These are phyloP conservation scores for Drymodes brunneopygia DNA, from an alignment of 2,113 vertebrate genomes.

Conservation along the genomic window DNA sequence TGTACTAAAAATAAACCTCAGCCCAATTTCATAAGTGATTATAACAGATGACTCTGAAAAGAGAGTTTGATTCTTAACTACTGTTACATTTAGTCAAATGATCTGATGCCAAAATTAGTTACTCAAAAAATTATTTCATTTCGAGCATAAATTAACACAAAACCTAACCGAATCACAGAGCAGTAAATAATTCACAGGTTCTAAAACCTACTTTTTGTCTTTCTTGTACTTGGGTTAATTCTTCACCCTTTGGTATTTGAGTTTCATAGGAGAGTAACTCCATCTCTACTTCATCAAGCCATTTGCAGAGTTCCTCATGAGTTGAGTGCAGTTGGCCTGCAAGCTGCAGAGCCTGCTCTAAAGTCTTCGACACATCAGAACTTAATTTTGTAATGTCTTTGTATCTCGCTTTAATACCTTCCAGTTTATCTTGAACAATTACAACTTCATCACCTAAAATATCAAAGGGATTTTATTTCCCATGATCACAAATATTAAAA, in stretches of 20 bases:
- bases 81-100: background rate
- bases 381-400: conserved; percentile 88
- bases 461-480: conserved; percentile 44
- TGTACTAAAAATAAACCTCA: conserved; percentile 23
- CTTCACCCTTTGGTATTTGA: conserved; percentile 76
- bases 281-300: conserved; percentile 84
- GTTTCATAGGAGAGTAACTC: conserved; percentile 78
- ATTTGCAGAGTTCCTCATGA: conserved; percentile 79
- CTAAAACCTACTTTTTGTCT: conserved; percentile 83
- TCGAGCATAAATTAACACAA: background rate
- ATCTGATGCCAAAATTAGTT: background rate
- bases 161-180: background rate
- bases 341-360: conserved; percentile 85
- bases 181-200: background rate
- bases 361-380: conserved; percentile 78
- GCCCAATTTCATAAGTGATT: background rate
- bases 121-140: background rate
- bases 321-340: conserved; percentile 78
- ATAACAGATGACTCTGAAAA: background rate
- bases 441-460: conserved; percentile 93
- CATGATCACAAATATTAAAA: background rate
- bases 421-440: conserved; percentile 94
- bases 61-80: background rate
- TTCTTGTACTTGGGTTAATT: conserved; percentile 77
- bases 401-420: conserved; percentile 92